Percentiles rank a stretch among this genome's conserved stretches.
phyloP scores from a whole-genome alignment of 2,888 invertebrate genomes.

The Leptinotarsa haldemani region DNA sequence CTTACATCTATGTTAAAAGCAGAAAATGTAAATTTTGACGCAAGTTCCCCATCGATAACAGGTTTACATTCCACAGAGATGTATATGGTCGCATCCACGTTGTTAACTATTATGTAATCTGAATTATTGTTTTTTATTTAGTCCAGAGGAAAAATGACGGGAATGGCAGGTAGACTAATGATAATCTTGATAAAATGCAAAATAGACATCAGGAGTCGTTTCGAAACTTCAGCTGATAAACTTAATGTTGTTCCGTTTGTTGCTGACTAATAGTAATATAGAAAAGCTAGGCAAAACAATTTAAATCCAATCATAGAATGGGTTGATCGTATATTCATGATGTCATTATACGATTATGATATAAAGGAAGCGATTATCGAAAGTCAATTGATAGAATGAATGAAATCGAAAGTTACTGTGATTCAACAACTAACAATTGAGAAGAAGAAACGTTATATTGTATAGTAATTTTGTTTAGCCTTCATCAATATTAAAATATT shows the following conservation, averaged over 20 bases:
- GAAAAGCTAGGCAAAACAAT: background rate
- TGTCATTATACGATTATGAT: background rate
- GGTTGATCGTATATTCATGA: background rate
- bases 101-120: constrained; percentile 30
- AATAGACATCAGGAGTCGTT: constrained; percentile 11
- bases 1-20: constrained; percentile 35
- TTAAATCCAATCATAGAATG: background rate
- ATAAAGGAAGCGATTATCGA: background rate
- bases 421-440: too few species aligned
- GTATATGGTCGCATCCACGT: constrained; percentile 17
- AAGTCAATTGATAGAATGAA: background rate
- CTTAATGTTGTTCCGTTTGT: background rate
- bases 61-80: constrained; percentile 28
- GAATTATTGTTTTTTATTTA: constrained; percentile 31
- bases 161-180: constrained; percentile 28
- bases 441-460: too few species aligned
- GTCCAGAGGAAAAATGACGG: constrained; percentile 20
- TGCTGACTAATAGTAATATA: background rate
- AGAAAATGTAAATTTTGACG: constrained; percentile 36
- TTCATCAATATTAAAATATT: too few species aligned
- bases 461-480: too few species aligned
- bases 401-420: background rate
- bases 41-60: constrained; percentile 23
- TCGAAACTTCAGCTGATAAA: constrained; percentile 14
- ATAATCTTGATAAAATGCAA: constrained; percentile 33